Percentiles rank a stretch among this genome's conserved stretches.
phyloP scores from a whole-genome alignment of 2,888 invertebrate genomes.

The Iselma pallidipennis region DNA sequence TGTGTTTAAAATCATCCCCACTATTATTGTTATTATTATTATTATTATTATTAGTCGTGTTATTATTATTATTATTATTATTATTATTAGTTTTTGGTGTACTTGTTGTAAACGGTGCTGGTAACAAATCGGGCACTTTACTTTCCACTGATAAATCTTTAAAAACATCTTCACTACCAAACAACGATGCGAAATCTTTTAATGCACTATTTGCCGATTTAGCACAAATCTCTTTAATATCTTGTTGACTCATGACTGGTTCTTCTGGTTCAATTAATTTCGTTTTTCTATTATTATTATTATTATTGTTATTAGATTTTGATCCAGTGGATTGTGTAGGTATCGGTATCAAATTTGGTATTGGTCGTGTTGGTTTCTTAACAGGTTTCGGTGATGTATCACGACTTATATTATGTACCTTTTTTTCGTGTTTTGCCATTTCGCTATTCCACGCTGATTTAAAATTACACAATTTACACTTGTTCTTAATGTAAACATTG shows the following conservation, averaged over 20 bases:
- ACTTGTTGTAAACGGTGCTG: conserved; percentile 35
- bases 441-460: conserved; percentile 63
- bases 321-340: conserved; percentile 48
- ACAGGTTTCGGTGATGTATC: conserved; percentile 28
- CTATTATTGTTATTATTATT: conserved; percentile 7
- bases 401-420: conserved; percentile 54
- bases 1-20: conserved; percentile 59
- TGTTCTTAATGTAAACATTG: conserved; percentile 55
- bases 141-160: conserved; percentile 32
- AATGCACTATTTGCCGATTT: conserved; percentile 57
- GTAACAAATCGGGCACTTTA: conserved; percentile 50
- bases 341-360: conserved; percentile 78
- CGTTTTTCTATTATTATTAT: conserved; percentile 63
- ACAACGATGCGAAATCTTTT: conserved; percentile 62
- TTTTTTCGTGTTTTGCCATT: conserved; percentile 60
- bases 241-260: conserved; percentile 55
- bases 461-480: conserved; percentile 62
- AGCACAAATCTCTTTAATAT: conserved; percentile 57
- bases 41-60: conserved; percentile 9
- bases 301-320: conserved; percentile 15
- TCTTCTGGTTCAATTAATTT: conserved; percentile 35
- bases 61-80: conserved; percentile 16
- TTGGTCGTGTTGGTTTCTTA: conserved; percentile 62
- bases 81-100: conserved; percentile 28
- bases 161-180: conserved; percentile 53